Conservation (phyloP, 2,797 vertebrate genomes). For the Dryobates pubescens region DNA sequence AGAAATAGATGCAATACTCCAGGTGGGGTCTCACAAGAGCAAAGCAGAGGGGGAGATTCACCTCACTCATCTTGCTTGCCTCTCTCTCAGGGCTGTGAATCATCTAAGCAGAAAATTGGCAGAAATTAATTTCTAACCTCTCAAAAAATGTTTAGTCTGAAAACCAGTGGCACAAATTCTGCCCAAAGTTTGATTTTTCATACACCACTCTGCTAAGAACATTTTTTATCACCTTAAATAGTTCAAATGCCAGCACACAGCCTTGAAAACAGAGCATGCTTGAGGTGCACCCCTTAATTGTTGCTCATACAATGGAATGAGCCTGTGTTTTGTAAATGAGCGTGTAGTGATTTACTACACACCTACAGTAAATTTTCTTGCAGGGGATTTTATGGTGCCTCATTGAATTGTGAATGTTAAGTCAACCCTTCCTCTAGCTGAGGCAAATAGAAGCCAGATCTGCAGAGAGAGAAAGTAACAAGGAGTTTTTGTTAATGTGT, state of each 20-base stretch:
- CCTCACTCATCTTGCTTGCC: no score
- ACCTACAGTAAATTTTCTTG: slow-evolving; percentile 65
- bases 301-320: neutral
- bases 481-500: slow-evolving; percentile 57
- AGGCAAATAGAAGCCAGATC: slow-evolving; percentile 70
- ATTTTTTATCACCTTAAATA: neutral
- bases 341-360: slow-evolving; percentile 30
- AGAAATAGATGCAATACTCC: no score
- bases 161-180: neutral
- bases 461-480: slow-evolving; percentile 42
- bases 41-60: no score
- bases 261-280: neutral
- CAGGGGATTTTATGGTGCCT: slow-evolving; percentile 59
- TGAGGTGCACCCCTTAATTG: neutral
- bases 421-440: slow-evolving; percentile 62
- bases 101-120: neutral
- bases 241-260: neutral
- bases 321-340: slow-evolving; percentile 43
- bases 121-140: neutral
- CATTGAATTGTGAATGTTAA: slow-evolving; percentile 59
- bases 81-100: neutral
- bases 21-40: no score
- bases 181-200: neutral
- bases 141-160: rapidly evolving
- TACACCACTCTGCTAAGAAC: rapidly evolving